phyloP scores from a whole-genome alignment of 2,888 invertebrate species.

The Argyra leucocephala region DNA sequence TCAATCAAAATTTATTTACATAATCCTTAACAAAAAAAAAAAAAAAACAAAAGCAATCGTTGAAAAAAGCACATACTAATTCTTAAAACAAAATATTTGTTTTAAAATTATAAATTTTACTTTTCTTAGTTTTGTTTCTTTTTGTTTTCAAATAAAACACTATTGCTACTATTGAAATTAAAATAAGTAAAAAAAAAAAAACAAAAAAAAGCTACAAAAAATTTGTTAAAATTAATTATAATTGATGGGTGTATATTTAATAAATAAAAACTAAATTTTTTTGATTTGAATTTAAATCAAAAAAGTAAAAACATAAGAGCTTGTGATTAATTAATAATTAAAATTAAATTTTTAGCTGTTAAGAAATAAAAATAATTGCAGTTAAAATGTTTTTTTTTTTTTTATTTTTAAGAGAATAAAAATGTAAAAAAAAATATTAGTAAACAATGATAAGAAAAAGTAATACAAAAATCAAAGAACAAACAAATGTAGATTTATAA shows the following conservation, averaged over 20 bases:
- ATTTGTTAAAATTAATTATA: slow-evolving; percentile 1
- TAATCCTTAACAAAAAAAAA: neutral
- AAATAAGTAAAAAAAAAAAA: neutral
- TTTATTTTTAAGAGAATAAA: no score
- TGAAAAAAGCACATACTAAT: neutral
- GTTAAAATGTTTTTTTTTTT: no score
- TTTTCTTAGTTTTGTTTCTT: neutral
- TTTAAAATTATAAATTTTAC: no score
- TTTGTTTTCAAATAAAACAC: neutral
- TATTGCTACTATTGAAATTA: neutral
- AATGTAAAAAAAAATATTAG: no score
- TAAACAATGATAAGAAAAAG: no score
- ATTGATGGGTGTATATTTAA: slow-evolving; percentile 3
- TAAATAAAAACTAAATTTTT: neutral
- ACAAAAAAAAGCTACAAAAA: neutral
- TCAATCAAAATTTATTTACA: neutral
- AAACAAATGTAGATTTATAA: no score
- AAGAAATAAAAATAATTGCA: neutral
- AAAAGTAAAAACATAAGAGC: neutral
- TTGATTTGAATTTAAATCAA: neutral
- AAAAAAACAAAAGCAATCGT: neutral
- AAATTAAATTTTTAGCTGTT: neutral
- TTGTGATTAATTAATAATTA: neutral
- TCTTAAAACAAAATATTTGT: neutral
- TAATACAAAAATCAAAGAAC: no score